A percentile compares a stretch with the other conserved stretches of the same genome.
These are phyloP conservation scores for Novumbra hubbsi DNA, from an alignment of 2,797 vertebrate genomes.

Conservation along the genomic window DNA sequence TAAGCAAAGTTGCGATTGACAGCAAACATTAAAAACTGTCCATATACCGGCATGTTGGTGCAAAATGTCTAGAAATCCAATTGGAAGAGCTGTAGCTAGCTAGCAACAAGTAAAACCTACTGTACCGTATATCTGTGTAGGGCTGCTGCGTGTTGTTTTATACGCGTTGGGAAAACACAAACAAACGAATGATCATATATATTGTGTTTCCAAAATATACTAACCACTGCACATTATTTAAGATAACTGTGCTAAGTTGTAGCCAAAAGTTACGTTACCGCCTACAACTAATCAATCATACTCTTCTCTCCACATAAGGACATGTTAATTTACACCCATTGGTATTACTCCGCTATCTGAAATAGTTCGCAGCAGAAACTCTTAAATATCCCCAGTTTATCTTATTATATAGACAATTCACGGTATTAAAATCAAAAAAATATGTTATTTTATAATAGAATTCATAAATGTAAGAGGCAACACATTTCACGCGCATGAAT, in stretches of 20 bases:
- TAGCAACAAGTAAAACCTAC: constrained; percentile 6
- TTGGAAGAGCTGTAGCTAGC: constrained; percentile 16
- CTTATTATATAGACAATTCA: fast-evolving
- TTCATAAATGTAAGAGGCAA: neutral
- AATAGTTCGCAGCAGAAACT: constrained; percentile 29
- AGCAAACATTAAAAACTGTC: neutral
- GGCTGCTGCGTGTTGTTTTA: neutral
- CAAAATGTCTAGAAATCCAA: neutral
- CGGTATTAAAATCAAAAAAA: neutral
- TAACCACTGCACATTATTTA: constrained; percentile 5
- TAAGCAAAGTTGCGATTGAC: neutral
- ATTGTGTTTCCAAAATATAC: neutral
- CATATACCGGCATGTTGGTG: neutral
- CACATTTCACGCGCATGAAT: constrained; percentile 12
- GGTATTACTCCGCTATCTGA: constrained; percentile 37
- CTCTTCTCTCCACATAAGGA: constrained; percentile 58
- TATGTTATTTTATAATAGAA: neutral
- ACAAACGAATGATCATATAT: neutral
- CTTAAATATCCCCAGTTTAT: fast-evolving
- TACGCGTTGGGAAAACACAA: neutral
- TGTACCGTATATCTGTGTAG: neutral
- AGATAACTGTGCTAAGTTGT: constrained; percentile 47
- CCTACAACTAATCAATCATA: constrained; percentile 32
- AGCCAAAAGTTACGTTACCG: constrained; percentile 47
- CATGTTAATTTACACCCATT: constrained; percentile 21